Base-by-base conservation (phyloP, 2,888 invertebrate genomes). In the Merodon equestris region DNA sequence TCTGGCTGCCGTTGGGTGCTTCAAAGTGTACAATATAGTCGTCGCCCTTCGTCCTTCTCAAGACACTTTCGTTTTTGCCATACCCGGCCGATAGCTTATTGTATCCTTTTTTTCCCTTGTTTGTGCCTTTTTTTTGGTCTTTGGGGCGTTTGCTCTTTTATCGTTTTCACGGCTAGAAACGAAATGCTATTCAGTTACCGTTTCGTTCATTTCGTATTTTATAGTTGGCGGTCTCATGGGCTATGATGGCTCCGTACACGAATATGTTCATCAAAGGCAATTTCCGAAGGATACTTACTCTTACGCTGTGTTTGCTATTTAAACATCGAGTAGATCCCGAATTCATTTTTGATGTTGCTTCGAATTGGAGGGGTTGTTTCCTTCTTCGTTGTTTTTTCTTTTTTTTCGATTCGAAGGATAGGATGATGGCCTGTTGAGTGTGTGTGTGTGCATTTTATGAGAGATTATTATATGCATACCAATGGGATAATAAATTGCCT, bases 401-500 rank as follows among this genome's bases (percentile, higher is more conserved):
- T 38, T 50, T 27, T 2, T 13, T 40, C 53, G 48, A 48, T 54
- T 48, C 9, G 17, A 15, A 72, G 77, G 72, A 57, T 67, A 15
- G 54, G 54, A 71, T 71, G 64, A 71, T 18, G 15, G 1, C 1
- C 0, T 18, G 9, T 27, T 40, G 47, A n/a, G n/a, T n/a, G 4
- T 54, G 5, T 57, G 9, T 38, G 36, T 64, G n/a, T 36, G 48
- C 68, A 12, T 53, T 64, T 68, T 64, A 61, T 60, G 63, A 15
- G 57, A 60, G 64, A 74, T 79, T 79, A 79, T 74, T 70, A 74
- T 68, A 61, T 70, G 60, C 79, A 70, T 70, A 74, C 64, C 58
- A 74, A 60, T 74, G 68, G 63, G 63, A 64, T 68, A 79, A 68
- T 68, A 79, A 73, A 79, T 79, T 79, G 64, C 50, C 63, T 64